Percentiles rank a stretch among this genome's conserved stretches.
Evolutionary conservation across 2,888 invertebrate genomes (phyloP).

Genomic region (Anthrax anthrax): DNA sequence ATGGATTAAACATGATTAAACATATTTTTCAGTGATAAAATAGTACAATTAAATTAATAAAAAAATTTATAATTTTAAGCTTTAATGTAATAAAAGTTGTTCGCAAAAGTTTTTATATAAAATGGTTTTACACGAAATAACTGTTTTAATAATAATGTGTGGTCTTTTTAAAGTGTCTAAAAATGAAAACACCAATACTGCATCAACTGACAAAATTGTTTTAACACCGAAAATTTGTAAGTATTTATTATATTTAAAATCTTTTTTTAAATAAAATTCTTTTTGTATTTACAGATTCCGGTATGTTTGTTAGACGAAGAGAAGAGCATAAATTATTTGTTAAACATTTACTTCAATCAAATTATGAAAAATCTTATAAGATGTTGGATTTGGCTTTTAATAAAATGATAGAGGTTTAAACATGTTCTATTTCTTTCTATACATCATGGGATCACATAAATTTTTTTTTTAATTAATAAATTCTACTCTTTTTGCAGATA

Average conservation of each 20-base stretch:
- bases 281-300: slow-evolving; percentile 12
- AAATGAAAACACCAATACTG: not conserved
- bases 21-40: too few species aligned
- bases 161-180: too few species aligned
- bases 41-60: too few species aligned
- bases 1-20: too few species aligned
- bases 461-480: not conserved
- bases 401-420: slow-evolving; percentile 16
- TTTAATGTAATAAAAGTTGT: too few species aligned
- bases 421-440: not conserved
- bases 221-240: slow-evolving; percentile 2
- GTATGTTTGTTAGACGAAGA: slow-evolving; percentile 13
- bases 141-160: too few species aligned
- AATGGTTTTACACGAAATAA: too few species aligned
- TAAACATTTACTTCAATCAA: slow-evolving; percentile 12
- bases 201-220: not conserved
- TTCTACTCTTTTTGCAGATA: slow-evolving; percentile 9
- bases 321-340: slow-evolving; percentile 14
- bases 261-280: not conserved
- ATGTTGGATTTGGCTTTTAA: slow-evolving; percentile 14
- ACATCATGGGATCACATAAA: not conserved
- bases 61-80: too few species aligned
- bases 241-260: not conserved
- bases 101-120: too few species aligned
- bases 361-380: slow-evolving; percentile 17